Base-by-base conservation (phyloP, 2,797 vertebrate species). In the Carduelis carduelis region DNA sequence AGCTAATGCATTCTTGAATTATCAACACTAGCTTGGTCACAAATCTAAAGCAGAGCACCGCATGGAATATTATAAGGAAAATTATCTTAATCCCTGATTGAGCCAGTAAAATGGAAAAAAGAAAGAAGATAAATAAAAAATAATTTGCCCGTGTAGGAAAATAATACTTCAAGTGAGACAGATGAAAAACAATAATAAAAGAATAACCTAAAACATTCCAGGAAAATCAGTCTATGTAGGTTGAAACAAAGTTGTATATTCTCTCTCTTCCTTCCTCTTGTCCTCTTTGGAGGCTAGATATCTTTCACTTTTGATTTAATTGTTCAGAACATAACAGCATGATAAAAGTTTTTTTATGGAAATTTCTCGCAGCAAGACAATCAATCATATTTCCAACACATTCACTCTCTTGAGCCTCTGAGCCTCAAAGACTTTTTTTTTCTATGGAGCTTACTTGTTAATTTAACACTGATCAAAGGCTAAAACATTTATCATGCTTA, bases 401-500 rank as follows among this genome's bases (percentile, higher is more conserved):
- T 98, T 96, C 92, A 95, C 96, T 4, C 74, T 98, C 97, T 98
- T 97, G 96, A 98, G 98, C 94, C 98, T 97, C 96, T 97, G 98
- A 98, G 98, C 98, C 98, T 98, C 97, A 98, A 98, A 98, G 98
- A 96, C 93, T 93, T 97, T 97, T 97, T 97, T 53, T 98, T 97
- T 98, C 97, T 98, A 63, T 95, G 96, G 93, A 98, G 97, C 98
- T 98, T 98, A 98, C 98, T 98, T 98, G 98, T 98, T 98, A 98
- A 98, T 98, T 98, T 98, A 98, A 97, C 97, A 98, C 97, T 98
- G 98, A 98, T 98, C 98, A 98, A 98, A 98, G 98, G 97, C 97
- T 98, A 98, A 98, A 98, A 98, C 98, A 98, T 98, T 98, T 98
- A 98, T 98, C 98, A 98, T 98, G 98, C 98, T 98, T 98, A 98